Base-by-base conservation (phyloP, 2,888 invertebrate species). In the Aelia acuminata region DNA sequence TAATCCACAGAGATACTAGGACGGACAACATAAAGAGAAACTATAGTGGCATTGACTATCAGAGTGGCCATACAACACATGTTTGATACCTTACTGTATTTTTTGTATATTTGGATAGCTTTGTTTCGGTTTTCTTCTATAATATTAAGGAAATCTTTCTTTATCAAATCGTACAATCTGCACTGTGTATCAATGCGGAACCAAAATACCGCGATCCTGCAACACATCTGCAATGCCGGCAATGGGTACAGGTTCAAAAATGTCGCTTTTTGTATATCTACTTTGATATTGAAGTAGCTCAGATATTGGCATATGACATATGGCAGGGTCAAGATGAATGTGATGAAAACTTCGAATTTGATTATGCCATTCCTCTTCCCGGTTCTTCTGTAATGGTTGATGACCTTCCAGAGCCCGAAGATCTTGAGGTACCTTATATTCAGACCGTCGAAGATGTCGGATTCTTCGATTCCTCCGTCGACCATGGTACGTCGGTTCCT, bases 401-500 rank as follows among this genome's bases (percentile, higher is more conserved):
- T 80, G 80, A 80, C 80, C n/a, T 80, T 80, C 80, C 80, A 80
- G 0, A 80, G 80, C 11, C 80, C 80, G 80, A 80, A 80, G n/a
- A 80, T 22, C 80, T 80, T 80, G 43, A 80, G 80, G 11, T 80
- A 80, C 3, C 43, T 47, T 22, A 80, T 15, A 5, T 47, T 39
- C 1, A 80, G 80, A 5, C 80, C 80, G 22, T 80, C 80, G 10
- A 80, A 22, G n/a, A 80, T 47, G n/a, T 80, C 43, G 1, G 80
- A 80, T 7, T 80, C 80, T 11, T 39, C 2, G 80, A 80, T 80
- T 22, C 15, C 47, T 70, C 35, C 8, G 80, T 80, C n/a, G n/a
- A 43, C 13, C 43, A 43, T 47, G 35, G 35, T 13, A 35, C 15
- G 15, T 4, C 18, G 63, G 53, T 53, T 53, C 18, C 63, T 31